These are phyloP conservation scores for Motacilla tschutschensis DNA, from an alignment of 2,113 vertebrate species.

Conservation along the genomic window DNA sequence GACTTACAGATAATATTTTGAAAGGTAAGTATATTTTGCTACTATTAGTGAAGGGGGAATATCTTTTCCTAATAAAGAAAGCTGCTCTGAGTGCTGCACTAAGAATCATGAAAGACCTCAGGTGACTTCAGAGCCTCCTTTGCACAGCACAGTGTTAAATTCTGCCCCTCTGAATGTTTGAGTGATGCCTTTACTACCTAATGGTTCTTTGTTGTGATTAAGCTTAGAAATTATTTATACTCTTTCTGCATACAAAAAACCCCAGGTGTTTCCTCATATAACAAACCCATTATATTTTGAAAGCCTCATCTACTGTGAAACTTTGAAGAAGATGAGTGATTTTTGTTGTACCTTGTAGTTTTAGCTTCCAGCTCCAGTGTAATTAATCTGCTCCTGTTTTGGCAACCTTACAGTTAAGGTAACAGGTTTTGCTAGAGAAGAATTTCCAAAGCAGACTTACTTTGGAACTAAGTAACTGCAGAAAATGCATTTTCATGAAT, in stretches of 20 bases:
- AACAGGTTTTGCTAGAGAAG: not conserved
- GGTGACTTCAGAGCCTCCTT: not conserved
- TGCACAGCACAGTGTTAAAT: not conserved
- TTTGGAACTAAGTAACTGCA: not conserved
- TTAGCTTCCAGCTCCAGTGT: not conserved
- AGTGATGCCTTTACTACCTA: not conserved
- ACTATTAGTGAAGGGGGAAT: not conserved
- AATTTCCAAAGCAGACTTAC: not conserved
- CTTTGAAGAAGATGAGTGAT: not conserved
- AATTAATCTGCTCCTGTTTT: not conserved
- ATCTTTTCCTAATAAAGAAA: not conserved
- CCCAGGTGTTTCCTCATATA: not conserved
- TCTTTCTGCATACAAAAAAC: not conserved
- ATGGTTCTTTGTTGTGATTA: not conserved
- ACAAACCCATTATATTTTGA: not conserved
- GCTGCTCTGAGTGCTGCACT: not conserved
- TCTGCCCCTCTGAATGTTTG: not conserved
- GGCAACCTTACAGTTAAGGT: not conserved
- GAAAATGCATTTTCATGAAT: not conserved
- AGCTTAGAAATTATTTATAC: not conserved
- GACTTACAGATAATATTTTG: not conserved
- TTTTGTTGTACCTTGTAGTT: not conserved
- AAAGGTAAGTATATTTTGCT: not conserved
- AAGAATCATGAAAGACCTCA: not conserved
- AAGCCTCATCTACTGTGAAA: not conserved